These are phyloP conservation scores for Tenthredo mesomela DNA, from an alignment of 2,888 invertebrate genomes.

Conservation along the genomic window DNA sequence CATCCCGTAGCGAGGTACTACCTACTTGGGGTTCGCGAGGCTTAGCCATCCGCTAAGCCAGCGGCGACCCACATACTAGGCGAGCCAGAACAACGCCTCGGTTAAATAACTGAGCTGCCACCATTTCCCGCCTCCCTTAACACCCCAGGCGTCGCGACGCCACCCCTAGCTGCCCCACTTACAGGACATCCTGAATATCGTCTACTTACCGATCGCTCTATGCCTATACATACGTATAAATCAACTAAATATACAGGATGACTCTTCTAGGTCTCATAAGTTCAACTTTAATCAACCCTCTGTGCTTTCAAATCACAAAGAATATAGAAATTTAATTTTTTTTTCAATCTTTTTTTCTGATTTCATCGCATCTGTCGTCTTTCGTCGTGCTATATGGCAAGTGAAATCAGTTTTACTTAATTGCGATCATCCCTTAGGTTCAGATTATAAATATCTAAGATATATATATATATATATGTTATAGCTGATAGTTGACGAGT, in stretches of 20 bases:
- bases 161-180: conserved; percentile 56
- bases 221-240: not conserved
- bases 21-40: conserved; percentile 66
- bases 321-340: not conserved
- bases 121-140: conserved; percentile 57
- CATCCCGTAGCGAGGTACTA: conserved; percentile 67
- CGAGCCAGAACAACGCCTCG: conserved; percentile 71
- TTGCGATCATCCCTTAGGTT: not conserved
- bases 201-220: not conserved
- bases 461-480: too few relatives aligned
- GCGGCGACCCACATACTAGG: conserved; percentile 71
- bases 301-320: not conserved
- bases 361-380: not conserved
- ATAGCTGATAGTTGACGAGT: not conserved
- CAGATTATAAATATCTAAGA: not conserved
- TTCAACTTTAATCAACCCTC: not conserved
- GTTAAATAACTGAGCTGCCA: conserved; percentile 67
- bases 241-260: not conserved
- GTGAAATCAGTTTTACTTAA: not conserved
- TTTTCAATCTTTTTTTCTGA: not conserved
- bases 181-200: conserved; percentile 57
- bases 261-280: not conserved
- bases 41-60: conserved; percentile 71
- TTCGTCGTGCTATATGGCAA: not conserved
- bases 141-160: conserved; percentile 49